Base-by-base conservation (phyloP, 2,113 vertebrate species). In the Sigmodon hispidus region DNA sequence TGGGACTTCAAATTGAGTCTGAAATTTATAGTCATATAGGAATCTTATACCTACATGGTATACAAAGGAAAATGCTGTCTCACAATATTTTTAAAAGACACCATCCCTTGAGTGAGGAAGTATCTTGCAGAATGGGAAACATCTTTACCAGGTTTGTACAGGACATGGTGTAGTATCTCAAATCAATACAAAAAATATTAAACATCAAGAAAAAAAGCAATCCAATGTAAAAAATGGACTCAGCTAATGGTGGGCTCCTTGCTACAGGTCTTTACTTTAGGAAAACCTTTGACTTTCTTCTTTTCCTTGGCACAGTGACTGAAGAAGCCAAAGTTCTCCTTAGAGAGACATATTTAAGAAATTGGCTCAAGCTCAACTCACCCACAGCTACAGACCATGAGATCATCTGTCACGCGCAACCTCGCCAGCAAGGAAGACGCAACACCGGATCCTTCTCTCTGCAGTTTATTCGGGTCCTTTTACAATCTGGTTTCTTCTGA, bases 241-340 rank as follows among this genome's bases (percentile, higher is more conserved):
- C 65, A 15, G 65, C 65, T 69, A 69, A 36, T 36, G 65, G 65
- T 69, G 65, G 65, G 31, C 67, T 16, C 16, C 34, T 69, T 69
- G 67, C 34, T 69, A 17, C 15, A 36, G 67, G 34, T 16, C 67
- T 17, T 69, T 69, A 17, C 67, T 69, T 69, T 69, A 16, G 2
- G 6, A 69, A 69, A 69, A 36, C 16, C 67, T 69, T 36, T 69
- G 36, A 36, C 67, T 69, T 69, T 12, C 15, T 2, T 26, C 12
- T 48, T 50, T 85, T 86, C 3, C 70, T 90, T 48, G 10, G 70
- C 9, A 50, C 0, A 0, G 80, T 90, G 24, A 3, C 34, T 16
- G 17, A n/a, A 21, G 72, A 86, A 79, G 93, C 80, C 34, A 90
- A 90, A 94, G 43, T 15, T 31, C 70, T 90, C 15, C 22, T 94